Base-by-base conservation (phyloP, 23 tunicate species). In the Diplosoma virens region DNA sequence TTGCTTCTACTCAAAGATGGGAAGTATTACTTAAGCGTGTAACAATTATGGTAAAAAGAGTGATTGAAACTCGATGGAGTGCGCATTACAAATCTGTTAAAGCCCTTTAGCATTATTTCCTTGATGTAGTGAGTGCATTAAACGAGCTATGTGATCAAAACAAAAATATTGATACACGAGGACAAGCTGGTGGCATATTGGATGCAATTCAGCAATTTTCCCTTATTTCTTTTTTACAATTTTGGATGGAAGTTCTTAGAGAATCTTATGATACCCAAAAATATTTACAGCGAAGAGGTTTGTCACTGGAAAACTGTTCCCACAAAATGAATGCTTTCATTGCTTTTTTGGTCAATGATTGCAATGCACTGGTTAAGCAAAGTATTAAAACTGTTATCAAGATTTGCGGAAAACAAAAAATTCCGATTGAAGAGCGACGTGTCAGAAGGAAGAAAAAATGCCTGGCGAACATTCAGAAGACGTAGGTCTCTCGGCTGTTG, bases 401-500 rank as follows among this genome's bases (percentile, higher is more conserved):
- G 78, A 72, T 72, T 27, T 24, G 78, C 25, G 34, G 48, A 72
- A 36, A 36, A 54, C 75, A 72, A 47, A 61, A 47, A 72, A 50
- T 72, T 22, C 61, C 61, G 61, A 72, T 72, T 35, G 74, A 67
- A 67, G 74, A 67, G 52, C 25, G 74, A 35, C 74, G 78, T 23
- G 34, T 72, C 78, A 23, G 34, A 25, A 72, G 61, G 78, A 72
- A 47, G 61, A 72, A 72, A 72, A 72, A 25, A 76, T 76, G 81
- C 69, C 69, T 58, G 69, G 81, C 81, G 65, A 76, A 59, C 70
- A 59, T 31, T 0, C 81, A 1, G 69, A 58, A 76, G 69, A 76
- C 81, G 53, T 58, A 58, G 79, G 78, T 72, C 78, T 72, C 37
- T 72, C 78, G 35, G n/a, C 61, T 48, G 78, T 48, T 68, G 78